phyloP scores from a whole-genome alignment of 2,797 vertebrate species.

The Ciconia nigra region DNA sequence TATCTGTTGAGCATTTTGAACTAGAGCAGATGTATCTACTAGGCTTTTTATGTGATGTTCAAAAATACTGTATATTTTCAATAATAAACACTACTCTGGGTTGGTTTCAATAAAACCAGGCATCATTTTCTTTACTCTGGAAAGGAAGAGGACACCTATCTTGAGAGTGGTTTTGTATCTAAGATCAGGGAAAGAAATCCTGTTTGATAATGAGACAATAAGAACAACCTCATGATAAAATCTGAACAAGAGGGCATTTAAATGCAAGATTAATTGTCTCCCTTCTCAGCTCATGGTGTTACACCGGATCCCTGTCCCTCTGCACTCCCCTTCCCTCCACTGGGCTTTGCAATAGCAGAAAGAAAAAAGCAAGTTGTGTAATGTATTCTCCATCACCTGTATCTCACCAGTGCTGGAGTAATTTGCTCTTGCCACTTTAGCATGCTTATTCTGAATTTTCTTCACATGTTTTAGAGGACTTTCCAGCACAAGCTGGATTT shows the following conservation, averaged over 20 bases:
- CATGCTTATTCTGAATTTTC: neutral
- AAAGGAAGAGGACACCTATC: neutral
- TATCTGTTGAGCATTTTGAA: slow-evolving; percentile 34
- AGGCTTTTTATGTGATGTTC: slow-evolving; percentile 65
- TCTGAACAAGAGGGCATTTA: neutral
- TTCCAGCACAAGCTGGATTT: neutral
- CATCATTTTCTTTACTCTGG: neutral
- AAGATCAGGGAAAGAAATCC: neutral
- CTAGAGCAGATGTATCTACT: slow-evolving; percentile 14
- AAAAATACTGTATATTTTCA: slow-evolving; percentile 70
- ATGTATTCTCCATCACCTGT: neutral
- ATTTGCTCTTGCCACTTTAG: neutral
- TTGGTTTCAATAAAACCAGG: slow-evolving; percentile 56
- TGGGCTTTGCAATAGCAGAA: neutral
- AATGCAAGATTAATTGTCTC: neutral
- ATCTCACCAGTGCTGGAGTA: neutral
- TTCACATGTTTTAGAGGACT: neutral
- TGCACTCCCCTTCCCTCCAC: neutral
- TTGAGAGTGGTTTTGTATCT: neutral
- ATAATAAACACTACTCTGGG: slow-evolving; percentile 68
- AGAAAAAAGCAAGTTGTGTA: neutral
- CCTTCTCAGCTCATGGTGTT: neutral
- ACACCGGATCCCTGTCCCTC: neutral
- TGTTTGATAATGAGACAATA: neutral
- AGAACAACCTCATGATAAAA: neutral